Conservation (phyloP, 2,888 invertebrate genomes). For the Mythimna vitellina region DNA sequence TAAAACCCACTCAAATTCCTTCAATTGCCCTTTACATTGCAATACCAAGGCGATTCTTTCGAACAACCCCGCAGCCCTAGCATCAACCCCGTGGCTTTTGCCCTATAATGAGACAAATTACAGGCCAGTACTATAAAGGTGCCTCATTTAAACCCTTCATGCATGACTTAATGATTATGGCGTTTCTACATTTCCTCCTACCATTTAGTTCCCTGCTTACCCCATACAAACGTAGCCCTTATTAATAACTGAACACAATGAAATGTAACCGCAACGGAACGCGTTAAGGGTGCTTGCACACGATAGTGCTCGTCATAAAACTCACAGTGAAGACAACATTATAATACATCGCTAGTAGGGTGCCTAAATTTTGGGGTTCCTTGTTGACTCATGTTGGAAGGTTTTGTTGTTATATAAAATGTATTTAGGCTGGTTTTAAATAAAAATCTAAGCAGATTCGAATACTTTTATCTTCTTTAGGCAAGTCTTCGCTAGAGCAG, state of each 20-base stretch:
- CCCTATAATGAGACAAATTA: neutral
- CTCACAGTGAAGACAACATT: conserved; percentile 66
- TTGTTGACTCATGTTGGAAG: neutral
- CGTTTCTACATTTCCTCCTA: conserved; percentile 5
- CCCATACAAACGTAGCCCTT: conserved; percentile 37
- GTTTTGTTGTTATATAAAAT: too few species aligned
- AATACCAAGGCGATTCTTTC: too few species aligned
- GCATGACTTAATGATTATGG: conserved; percentile 33
- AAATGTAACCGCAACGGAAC: conserved; percentile 48
- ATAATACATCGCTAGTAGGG: conserved; percentile 67
- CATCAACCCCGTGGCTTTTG: neutral
- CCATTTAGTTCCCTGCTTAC: conserved; percentile 26
- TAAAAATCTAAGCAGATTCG: too few species aligned
- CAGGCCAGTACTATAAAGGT: too few species aligned
- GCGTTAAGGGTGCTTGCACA: conserved; percentile 64
- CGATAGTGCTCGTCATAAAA: conserved; percentile 65
- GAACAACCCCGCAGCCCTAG: too few species aligned
- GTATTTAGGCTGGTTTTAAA: too few species aligned
- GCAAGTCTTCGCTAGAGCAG: too few species aligned
- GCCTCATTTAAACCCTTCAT: conserved; percentile 8
- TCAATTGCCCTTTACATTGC: too few species aligned
- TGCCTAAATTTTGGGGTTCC: conserved; percentile 53
- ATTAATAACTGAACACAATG: conserved; percentile 58
- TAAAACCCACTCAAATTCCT: too few species aligned
- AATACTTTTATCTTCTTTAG: too few species aligned